Evolutionary conservation across 2,797 vertebrate genomes (phyloP).

Genomic region (Pseudotriccus pelzelni): DNA sequence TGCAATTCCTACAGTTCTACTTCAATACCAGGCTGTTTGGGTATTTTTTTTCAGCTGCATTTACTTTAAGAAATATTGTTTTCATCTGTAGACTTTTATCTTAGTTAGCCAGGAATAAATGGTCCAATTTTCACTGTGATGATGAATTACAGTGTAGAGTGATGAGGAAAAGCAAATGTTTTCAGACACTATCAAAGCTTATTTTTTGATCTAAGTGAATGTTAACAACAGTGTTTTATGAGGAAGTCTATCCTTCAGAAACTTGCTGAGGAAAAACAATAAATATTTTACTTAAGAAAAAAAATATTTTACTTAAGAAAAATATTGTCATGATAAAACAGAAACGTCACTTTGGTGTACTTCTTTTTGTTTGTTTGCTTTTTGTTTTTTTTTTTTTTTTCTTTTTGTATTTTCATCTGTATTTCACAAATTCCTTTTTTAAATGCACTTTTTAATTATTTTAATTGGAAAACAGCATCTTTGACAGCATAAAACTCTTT

Average conservation of each 20-base stretch:
- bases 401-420: background rate
- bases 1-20: background rate
- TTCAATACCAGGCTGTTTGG: background rate
- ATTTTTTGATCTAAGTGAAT: background rate
- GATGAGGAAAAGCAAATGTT: background rate
- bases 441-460: background rate
- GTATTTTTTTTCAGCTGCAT: background rate
- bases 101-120: background rate
- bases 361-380: background rate
- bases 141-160: background rate
- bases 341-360: background rate
- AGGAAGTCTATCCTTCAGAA: background rate
- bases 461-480: background rate
- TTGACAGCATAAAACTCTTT: rapidly evolving
- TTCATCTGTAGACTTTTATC: background rate
- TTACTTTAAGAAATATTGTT: background rate
- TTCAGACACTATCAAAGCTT: background rate
- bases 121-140: background rate
- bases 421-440: rapidly evolving
- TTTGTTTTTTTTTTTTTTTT: background rate
- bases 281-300: background rate
- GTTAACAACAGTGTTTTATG: background rate
- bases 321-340: background rate
- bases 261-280: background rate
- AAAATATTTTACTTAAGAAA: background rate